Evolutionary conservation across 1,140 invertebrate species (phyloP).

Genomic region (Panonychus citri): DNA sequence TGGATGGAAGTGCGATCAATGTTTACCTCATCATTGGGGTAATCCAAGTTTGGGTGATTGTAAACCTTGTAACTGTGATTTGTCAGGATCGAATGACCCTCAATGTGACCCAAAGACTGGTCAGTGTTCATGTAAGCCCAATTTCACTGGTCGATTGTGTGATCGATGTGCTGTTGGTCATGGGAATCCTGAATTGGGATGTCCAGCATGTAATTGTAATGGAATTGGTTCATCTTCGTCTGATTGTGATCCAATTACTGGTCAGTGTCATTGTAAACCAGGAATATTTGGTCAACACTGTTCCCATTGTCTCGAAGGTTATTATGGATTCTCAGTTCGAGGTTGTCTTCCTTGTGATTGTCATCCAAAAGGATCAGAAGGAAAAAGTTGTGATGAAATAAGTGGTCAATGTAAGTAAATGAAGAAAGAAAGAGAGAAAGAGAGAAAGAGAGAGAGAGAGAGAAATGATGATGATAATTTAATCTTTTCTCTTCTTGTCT

Average conservation of each 20-base stretch:
- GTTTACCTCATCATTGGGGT: constrained; percentile 76
- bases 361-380: constrained; percentile 38
- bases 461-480: too few relatives aligned
- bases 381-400: constrained; percentile 41
- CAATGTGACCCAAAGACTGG: constrained; percentile 60
- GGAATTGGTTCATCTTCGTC: constrained; percentile 35
- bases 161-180: constrained; percentile 46
- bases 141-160: constrained; percentile 61
- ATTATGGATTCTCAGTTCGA: constrained; percentile 40
- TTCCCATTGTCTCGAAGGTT: constrained; percentile 52
- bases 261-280: constrained; percentile 63
- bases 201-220: constrained; percentile 43
- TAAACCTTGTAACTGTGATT: constrained; percentile 48
- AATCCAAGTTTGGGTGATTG: constrained; percentile 53
- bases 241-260: constrained; percentile 53
- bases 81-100: constrained; percentile 33
- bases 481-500: constrained; percentile 44
- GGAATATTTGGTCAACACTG: constrained; percentile 62
- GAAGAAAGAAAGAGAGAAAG: too few relatives aligned
- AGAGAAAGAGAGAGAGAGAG: too few relatives aligned
- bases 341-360: constrained; percentile 55
- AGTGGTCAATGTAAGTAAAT: constrained; percentile 51
- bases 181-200: constrained; percentile 11
- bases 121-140: constrained; percentile 59
- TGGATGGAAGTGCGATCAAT: constrained; percentile 77